These are phyloP conservation scores for Parapristionchus giblindavisi DNA, from an alignment of 2,888 invertebrate genomes.

Conservation along the genomic window DNA sequence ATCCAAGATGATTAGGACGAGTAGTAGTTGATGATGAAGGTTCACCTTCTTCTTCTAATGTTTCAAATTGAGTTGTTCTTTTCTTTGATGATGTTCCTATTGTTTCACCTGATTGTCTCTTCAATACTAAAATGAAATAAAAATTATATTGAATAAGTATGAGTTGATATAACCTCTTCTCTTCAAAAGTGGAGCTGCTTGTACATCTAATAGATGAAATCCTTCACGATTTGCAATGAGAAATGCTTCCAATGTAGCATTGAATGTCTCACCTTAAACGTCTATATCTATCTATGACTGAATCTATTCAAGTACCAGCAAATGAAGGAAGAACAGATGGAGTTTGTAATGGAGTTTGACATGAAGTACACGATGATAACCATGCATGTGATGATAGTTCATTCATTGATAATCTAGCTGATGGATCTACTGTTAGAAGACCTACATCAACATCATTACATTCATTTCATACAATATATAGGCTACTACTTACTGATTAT, in stretches of 20 bases:
- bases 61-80: slow-evolving; percentile 52
- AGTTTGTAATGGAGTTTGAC: slow-evolving; percentile 68
- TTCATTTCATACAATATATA: slow-evolving; percentile 79
- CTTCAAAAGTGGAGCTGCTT: slow-evolving; percentile 53
- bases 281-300: background rate
- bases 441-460: slow-evolving; percentile 81
- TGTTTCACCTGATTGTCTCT: slow-evolving; percentile 40
- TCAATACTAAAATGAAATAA: background rate
- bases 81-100: slow-evolving; percentile 33
- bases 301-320: slow-evolving; percentile 56
- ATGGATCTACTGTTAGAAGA: slow-evolving; percentile 83
- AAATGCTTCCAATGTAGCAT: slow-evolving; percentile 79
- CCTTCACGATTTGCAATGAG: slow-evolving; percentile 79
- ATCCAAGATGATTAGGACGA: slow-evolving; percentile 49
- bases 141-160: slow-evolving; percentile 9
- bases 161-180: slow-evolving; percentile 53
- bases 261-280: slow-evolving; percentile 71
- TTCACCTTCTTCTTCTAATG: slow-evolving; percentile 52
- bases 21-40: slow-evolving; percentile 41
- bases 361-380: slow-evolving; percentile 73
- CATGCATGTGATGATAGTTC: slow-evolving; percentile 79
- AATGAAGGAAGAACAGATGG: slow-evolving; percentile 65
- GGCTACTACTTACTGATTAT: slow-evolving; percentile 76
- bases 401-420: slow-evolving; percentile 78
- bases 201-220: slow-evolving; percentile 76